Base-by-base conservation (phyloP, 2,113 vertebrate genomes). In the Labrus mixtus region DNA sequence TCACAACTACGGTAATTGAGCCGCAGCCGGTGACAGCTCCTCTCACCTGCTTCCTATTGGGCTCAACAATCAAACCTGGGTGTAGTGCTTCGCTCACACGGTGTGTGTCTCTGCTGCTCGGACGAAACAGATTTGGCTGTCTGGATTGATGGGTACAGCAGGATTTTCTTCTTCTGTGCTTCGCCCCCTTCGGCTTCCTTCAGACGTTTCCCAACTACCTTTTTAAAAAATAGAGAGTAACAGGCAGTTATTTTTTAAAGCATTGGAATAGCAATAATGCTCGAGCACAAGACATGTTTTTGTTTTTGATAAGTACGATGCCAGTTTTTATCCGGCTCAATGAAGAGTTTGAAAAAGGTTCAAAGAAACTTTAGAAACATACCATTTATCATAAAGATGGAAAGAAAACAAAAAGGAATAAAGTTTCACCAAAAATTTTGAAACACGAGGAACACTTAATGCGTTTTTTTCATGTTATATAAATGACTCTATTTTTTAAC, bases 1-100 rank as follows among this genome's bases (percentile, higher is more conserved):
- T 74, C 76, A 51, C 79, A 84, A 68, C 64, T 67, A 12, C 86
- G 72, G 79, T 89, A 91, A 91, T 91, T 89, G 81, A 88, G 82
- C 73, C 22, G 33, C 86, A 78, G 78, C 79, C 37, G 37, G 36
- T 89, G 84, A 88, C 83, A 88, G 65, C 67, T 82, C 53, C 68
- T 69, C 70, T 73, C 74, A 78, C 56, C 73, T 57, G 65, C 72
- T 74, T 90, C 74, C 78, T 83, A 22, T 71, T 77, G 76, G 73
- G 76, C 79, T 72, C 61, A 19, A 72, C 70, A 81, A 85, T 86
- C 82, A 82, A 80, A 85, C 65, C 10, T n/a, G 1, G 54, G 25
- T 59, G 68, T 16, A 46, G 78, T 33, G 22, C 50, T 81, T 60
- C 81, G 36, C 75, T 80, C 59, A 46, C 17, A 10, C 48, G n/a